Conservation (phyloP, 92 coral and sea anemone genomes). For the Desmophyllum pertusum region DNA sequence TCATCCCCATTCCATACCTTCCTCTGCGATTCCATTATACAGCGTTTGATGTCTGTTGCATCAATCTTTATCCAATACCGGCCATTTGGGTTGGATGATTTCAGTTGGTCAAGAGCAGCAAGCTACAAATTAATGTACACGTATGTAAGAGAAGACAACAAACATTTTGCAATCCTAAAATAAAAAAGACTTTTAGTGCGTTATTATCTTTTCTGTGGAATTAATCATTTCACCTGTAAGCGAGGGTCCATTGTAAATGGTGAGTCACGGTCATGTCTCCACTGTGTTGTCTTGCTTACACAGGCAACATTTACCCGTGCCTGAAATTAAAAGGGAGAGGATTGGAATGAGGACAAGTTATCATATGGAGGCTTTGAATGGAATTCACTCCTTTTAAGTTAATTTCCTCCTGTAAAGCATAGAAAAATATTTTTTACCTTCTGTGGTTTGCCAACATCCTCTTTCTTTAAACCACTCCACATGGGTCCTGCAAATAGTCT, state of each 20-base stretch:
- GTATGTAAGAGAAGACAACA: not conserved
- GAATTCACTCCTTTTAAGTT: no score
- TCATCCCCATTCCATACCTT: no score
- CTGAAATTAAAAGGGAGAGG: not conserved
- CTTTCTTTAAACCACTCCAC: conserved; percentile 45
- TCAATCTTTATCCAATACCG: conserved; percentile 30
- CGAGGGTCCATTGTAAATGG: not conserved
- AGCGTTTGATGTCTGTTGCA: no score
- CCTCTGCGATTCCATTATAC: no score
- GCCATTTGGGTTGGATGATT: conserved; percentile 27
- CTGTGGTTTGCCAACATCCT: conserved; percentile 15
- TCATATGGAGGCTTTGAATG: no score
- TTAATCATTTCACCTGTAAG: not conserved
- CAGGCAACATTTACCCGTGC: not conserved
- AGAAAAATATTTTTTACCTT: not conserved
- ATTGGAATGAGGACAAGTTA: not conserved
- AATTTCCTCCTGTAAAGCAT: no score
- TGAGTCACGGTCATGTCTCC: not conserved
- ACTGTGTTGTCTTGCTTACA: not conserved
- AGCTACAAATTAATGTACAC: no score
- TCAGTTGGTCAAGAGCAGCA: conserved; percentile 29
- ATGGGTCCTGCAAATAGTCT: conserved; percentile 55
- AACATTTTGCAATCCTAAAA: not conserved
- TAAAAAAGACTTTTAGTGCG: no score
- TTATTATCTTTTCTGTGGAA: no score